Conservation (phyloP, 2,797 vertebrate species). For the Pseudochaenichthys georgianus region DNA sequence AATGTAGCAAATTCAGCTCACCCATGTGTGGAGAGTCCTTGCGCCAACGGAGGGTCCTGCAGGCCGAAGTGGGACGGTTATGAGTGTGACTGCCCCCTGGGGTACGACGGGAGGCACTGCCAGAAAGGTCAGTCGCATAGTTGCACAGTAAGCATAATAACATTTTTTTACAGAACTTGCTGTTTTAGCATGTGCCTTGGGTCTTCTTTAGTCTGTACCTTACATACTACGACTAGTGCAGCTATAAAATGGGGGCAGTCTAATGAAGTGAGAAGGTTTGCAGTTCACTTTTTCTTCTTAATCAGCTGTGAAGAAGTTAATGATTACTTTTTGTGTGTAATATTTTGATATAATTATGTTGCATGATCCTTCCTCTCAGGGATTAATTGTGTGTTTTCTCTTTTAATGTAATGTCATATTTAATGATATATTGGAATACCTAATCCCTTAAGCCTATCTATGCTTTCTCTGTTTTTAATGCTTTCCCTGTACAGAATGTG, state of each 20-base stretch:
- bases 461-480: conserved; percentile 69
- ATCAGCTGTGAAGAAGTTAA: neutral
- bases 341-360: conserved; percentile 8
- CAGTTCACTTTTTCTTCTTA: neutral
- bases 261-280: neutral
- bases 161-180: neutral
- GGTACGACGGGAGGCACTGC: conserved; percentile 93
- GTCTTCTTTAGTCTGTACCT: neutral
- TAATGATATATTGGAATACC: conserved; percentile 34
- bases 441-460: conserved; percentile 62
- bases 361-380: neutral
- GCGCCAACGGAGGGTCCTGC: conserved; percentile 92
- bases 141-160: no score
- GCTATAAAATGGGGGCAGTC: neutral
- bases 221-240: neutral
- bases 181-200: neutral
- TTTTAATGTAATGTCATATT: conserved; percentile 31
- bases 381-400: conserved; percentile 30
- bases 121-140: conserved; percentile 90
- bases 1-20: conserved; percentile 92
- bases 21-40: conserved; percentile 90
- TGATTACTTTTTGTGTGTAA: neutral
- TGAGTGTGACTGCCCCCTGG: conserved; percentile 95
- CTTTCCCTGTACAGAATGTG: conserved; percentile 93
- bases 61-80: conserved; percentile 92